Evolutionary conservation across 2,888 invertebrate species (phyloP).

Genomic region (Xanthorhoe spadicearia): DNA sequence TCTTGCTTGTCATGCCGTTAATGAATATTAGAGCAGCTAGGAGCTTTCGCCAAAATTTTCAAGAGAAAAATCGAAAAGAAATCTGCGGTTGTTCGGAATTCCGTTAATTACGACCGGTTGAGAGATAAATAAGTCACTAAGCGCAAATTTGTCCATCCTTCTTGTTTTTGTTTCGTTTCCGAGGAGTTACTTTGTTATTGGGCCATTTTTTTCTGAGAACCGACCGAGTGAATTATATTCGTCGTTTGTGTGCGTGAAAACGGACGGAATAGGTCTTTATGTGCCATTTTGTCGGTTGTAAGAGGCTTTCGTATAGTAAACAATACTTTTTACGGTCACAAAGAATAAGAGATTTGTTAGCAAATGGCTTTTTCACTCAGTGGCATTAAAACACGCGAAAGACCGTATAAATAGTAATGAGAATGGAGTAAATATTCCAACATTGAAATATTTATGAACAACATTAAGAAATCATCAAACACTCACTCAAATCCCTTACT

Average conservation of each 20-base stretch:
- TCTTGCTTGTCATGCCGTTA: constrained; percentile 80
- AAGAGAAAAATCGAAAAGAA: constrained; percentile 63
- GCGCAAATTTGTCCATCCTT: constrained; percentile 78
- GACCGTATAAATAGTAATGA: constrained; percentile 23
- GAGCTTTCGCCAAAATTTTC: constrained; percentile 34
- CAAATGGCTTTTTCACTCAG: constrained; percentile 48
- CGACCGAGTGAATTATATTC: constrained; percentile 68
- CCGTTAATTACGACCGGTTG: constrained; percentile 72
- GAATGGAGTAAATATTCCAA: constrained; percentile 8
- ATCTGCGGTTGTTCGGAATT: constrained; percentile 71
- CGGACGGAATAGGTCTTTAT: constrained; percentile 67
- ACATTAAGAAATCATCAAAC: background rate
- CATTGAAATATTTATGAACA: too few species aligned
- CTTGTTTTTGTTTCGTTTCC: constrained; percentile 70
- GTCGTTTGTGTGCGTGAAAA: constrained; percentile 70
- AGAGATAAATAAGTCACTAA: constrained; percentile 79
- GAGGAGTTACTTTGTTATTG: constrained; percentile 70
- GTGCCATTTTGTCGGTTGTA: constrained; percentile 62
- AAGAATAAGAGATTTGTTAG: constrained; percentile 51
- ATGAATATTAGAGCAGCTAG: constrained; percentile 76
- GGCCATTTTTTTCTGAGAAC: constrained; percentile 65
- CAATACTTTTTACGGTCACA: constrained; percentile 54
- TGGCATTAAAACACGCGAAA: constrained; percentile 12
- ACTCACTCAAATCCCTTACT: too few species aligned
- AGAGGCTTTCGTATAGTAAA: constrained; percentile 60